Evolutionary conservation across 1,140 invertebrate genomes (phyloP), one percentile per base, ranked within the genome.

Genomic region (Matsumurasca onukii): DNA sequence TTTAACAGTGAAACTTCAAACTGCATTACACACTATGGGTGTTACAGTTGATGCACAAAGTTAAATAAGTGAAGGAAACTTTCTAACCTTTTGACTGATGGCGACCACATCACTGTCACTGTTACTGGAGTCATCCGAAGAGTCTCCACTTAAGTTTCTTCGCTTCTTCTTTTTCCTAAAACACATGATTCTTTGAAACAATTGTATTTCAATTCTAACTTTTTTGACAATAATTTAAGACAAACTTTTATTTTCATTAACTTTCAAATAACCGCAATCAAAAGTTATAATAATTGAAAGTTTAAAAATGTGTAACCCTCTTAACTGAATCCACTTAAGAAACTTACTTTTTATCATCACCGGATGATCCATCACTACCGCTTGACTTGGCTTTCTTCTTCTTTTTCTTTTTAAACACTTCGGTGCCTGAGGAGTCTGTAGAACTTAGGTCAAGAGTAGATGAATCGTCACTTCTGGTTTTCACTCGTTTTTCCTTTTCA

Each of bases 141-240:
- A 69, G 52, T 69, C 68, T 30, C 59, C 39, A 30, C 61, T 31
- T 1, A 65, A 27, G 1, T 65, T 69, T 17, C 25, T 39, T 31
- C 45, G 27, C 39, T 49, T 62, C 30, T 62, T 69, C 59, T 45
- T 62, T 24, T 69, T 69, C 52, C 17, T 45, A 9, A 12, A 12
- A 13, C 25, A 27, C 13, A 1, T 15, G 1, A 55, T 29, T 27
- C 25, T 27, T 29, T 55, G 52, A 3, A 55, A 5, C n/a, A n/a
- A n/a, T n/a, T n/a, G n/a, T n/a, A n/a, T n/a, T n/a, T n/a, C n/a
- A n/a, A 27, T 27, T 27, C 1, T n/a, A n/a, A n/a, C n/a, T n/a
- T n/a, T n/a, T n/a, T n/a, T n/a, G n/a, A n/a, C n/a, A n/a, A n/a
- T n/a, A n/a, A n/a, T n/a, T n/a, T n/a, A n/a, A n/a, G n/a, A n/a